Evolutionary conservation across 2,797 vertebrate genomes (phyloP).

Genomic region (Rhabdophis nuchalis): DNA sequence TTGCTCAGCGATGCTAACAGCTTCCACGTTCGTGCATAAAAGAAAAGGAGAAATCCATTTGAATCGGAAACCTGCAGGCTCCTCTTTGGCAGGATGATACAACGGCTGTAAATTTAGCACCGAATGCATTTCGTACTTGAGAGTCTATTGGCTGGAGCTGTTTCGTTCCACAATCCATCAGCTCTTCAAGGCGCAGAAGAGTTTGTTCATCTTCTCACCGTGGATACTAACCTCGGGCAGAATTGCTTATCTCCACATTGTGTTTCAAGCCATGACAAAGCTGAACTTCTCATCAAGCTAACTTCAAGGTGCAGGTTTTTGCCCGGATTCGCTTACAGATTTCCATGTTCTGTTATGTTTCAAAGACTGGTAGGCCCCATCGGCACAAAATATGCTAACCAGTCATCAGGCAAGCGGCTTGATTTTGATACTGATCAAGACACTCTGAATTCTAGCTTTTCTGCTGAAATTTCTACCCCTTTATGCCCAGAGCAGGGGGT

Average conservation of each 20-base stretch:
- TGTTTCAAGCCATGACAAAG: background rate
- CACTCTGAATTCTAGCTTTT: background rate
- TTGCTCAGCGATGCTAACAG: background rate
- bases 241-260: background rate
- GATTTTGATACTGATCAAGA: background rate
- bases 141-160: background rate
- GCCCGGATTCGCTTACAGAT: background rate
- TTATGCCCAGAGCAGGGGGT: background rate
- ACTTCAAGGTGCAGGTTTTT: background rate
- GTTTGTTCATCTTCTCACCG: slow-evolving; percentile 14
- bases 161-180: slow-evolving; percentile 11
- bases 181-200: background rate
- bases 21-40: background rate
- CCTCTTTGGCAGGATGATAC: background rate
- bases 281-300: background rate
- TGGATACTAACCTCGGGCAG: background rate
- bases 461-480: background rate
- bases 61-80: background rate
- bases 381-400: background rate
- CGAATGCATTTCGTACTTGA: background rate
- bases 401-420: background rate
- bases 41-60: background rate
- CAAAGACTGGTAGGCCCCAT: too few species aligned
- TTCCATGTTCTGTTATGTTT: background rate
- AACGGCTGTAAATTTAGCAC: slow-evolving; percentile 26